Evolutionary conservation across 2,888 invertebrate species (phyloP), one percentile per base, ranked within the genome.

Genomic region (Hartigia nigra): DNA sequence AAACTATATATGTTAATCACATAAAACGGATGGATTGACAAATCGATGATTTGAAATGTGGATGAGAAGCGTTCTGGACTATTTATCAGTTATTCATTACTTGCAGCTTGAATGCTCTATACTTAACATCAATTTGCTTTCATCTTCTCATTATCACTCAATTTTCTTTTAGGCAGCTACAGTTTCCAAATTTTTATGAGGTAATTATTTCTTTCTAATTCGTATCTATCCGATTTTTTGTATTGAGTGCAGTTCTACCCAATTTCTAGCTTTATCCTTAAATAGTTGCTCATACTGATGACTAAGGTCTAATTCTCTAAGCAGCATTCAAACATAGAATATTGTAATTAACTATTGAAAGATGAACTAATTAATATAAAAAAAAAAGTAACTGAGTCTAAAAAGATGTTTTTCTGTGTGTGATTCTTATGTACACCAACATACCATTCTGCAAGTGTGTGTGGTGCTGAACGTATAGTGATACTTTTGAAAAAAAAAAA

Each of bases 341-440:
- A 83, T 79, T 32, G 37, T 80, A 83, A 81, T 82, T 81, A 80
- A 82, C 78, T 81, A 82, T 84, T 83, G 84, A 80, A 83, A 85
- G 89, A 86, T 82, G 85, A 86, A 86, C 84, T 88, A 83, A 84
- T 86, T 85, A 74, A 81, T 81, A 84, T 82, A 88, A 85, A 88
- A 82, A 88, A 88, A 89, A 87, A 88, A 88, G 87, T 84, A 86
- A 91, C 88, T 89, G 55, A 55, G 23, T 55, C 55, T 83, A 87
- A 87, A 89, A 80, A 87, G 85, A 88, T 89, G 88, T 91, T 90
- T 90, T 91, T 91, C 90, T 92, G 91, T 92, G 93, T 93, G 92
- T 92, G 89, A 92, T 92, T 92, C 92, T 93, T 92, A 93, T 92
- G 93, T 94, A 94, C 94, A 94, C 94, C 94, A 94, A 94, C 94